These are phyloP conservation scores for Cynocephalus volans DNA, from an alignment of 2,113 vertebrate species.

Conservation along the genomic window DNA sequence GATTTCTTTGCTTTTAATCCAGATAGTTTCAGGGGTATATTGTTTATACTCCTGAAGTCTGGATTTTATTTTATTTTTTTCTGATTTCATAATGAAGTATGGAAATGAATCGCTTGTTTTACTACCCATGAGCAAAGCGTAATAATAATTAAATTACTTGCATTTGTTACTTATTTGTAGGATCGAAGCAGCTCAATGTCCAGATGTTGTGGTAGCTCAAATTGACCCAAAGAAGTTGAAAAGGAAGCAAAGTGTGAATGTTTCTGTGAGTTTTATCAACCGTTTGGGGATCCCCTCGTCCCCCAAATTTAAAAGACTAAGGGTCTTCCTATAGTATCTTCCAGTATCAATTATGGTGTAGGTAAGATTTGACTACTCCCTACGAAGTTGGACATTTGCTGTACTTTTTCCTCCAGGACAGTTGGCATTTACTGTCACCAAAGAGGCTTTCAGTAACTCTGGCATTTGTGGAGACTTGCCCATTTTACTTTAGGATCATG, in stretches of 20 bases:
- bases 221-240: constrained; percentile 98
- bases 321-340: background rate
- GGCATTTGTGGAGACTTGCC: background rate
- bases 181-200: constrained; percentile 96
- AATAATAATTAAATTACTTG: constrained; percentile 12
- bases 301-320: background rate
- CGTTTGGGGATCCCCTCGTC: background rate
- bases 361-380: background rate
- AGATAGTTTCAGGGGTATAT: background rate
- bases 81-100: constrained; percentile 16
- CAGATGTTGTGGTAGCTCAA: constrained; percentile 97
- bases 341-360: background rate
- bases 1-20: background rate
- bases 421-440: background rate
- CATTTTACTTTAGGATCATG: background rate
- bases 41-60: background rate
- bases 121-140: background rate
- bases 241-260: constrained; percentile 94
- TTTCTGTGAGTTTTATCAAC: constrained; percentile 92
- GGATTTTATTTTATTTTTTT: background rate
- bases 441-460: background rate
- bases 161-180: constrained; percentile 87
- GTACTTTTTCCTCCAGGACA: background rate
- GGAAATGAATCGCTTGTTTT: background rate
- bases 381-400: background rate